phyloP scores from a whole-genome alignment of 2,888 invertebrate genomes.

The Mactromeris polynyma region DNA sequence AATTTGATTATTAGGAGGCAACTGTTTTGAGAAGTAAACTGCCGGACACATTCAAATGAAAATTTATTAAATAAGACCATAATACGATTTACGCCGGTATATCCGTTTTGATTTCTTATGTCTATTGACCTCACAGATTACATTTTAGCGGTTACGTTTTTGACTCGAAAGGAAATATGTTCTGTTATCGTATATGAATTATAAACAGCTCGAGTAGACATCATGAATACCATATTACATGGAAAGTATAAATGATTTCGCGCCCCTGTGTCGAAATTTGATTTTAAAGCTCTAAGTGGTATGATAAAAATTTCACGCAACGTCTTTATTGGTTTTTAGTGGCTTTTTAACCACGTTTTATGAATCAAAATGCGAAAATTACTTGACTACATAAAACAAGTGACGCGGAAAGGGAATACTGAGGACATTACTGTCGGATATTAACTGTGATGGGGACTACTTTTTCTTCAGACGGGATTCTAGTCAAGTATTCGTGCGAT shows the following conservation, averaged over 20 bases:
- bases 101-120: too few species aligned
- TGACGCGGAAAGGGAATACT: constrained; percentile 4
- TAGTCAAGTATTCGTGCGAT: not conserved
- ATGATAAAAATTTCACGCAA: constrained; percentile 39
- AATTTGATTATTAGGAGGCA: too few species aligned
- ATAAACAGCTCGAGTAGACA: not conserved
- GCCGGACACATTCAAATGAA: too few species aligned
- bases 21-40: too few species aligned
- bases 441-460: not conserved
- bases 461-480: not conserved
- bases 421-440: too few species aligned
- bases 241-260: not conserved
- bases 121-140: too few species aligned
- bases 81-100: too few species aligned
- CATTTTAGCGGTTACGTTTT: too few species aligned
- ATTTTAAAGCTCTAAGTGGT: constrained; percentile 14
- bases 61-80: too few species aligned
- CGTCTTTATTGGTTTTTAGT: constrained; percentile 30
- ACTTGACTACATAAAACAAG: not conserved
- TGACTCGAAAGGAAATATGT: too few species aligned
- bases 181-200: not conserved
- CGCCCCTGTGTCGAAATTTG: constrained; percentile 13
- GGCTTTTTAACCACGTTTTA: constrained; percentile 25
- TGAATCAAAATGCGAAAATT: constrained; percentile 38
- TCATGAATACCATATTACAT: not conserved